Evolutionary conservation across 2,797 vertebrate genomes (phyloP).

Genomic region (Ceyx erithaca): DNA sequence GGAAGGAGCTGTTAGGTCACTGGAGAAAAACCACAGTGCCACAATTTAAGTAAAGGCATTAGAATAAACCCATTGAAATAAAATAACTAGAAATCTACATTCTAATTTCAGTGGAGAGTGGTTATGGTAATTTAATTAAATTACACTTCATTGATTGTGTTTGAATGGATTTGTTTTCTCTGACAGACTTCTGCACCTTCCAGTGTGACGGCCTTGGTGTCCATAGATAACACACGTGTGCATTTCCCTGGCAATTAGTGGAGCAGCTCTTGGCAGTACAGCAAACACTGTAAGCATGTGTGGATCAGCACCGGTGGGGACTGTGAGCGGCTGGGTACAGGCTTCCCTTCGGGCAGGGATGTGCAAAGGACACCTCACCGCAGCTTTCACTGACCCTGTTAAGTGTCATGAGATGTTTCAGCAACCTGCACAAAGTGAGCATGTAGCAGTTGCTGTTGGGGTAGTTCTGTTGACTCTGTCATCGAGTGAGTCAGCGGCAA

Average conservation of each 20-base stretch:
- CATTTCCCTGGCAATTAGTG: not conserved
- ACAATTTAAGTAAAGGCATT: not conserved
- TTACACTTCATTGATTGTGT: not conserved
- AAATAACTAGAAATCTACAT: not conserved
- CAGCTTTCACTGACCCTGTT: not conserved
- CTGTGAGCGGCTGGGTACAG: not conserved
- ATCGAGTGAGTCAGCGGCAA: conserved; percentile 44
- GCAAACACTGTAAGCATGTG: not conserved
- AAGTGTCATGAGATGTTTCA: not conserved
- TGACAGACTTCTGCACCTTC: not conserved
- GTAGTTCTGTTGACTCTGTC: not conserved
- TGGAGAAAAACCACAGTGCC: not conserved
- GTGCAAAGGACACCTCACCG: not conserved
- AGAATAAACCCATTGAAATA: not conserved
- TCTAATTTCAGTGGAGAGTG: not conserved
- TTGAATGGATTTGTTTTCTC: conserved; percentile 14
- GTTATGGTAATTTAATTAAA: not conserved
- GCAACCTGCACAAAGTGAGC: not conserved
- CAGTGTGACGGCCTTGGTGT: not conserved
- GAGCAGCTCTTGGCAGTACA: not conserved
- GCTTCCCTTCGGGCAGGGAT: not conserved
- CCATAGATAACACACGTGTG: not conserved
- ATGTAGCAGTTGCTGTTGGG: not conserved
- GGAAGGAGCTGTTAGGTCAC: not conserved
- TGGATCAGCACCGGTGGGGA: not conserved